Base-by-base conservation (phyloP, 2,113 vertebrate genomes). In the Otolemur garnettii region DNA sequence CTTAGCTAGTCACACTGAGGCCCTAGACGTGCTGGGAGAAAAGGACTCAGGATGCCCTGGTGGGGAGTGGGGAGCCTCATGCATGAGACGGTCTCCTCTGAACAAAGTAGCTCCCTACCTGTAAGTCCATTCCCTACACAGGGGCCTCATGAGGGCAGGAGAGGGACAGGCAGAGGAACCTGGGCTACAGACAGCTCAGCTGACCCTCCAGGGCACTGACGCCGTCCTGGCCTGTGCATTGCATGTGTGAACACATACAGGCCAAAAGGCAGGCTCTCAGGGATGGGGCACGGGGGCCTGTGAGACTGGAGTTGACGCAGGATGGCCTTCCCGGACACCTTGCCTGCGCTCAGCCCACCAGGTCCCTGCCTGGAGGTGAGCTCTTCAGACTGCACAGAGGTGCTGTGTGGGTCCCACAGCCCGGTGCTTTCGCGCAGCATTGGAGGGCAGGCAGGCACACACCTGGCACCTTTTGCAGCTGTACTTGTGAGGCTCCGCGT, bases 381-480 rank as follows among this genome's bases (percentile, higher is more conserved):
- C 33, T 19, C 77, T 79, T 21, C 19, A 1, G n/a, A 12, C 1
- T 7, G 19, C 5, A 12, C 4, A 0, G 11, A 22, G 11, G 53
- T 2, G 0, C 50, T 7, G 9, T 6, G 4, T 1, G 30, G 75
- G 77, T 11, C 77, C 77, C 33, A 1, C 30, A 22, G 77, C 24
- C 55, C 64, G 55, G 91, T 1, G 8, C 6, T 2, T 30, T 2
- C 15, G 7, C 30, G 19, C 30, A 8, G 33, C 18, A 11, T 55
- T 0, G 38, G 21, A 22, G 8, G 1, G 10, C 3, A 4, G 0
- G 50, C 2, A 0, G 18, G 7, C 28, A 0, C 1, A 0, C 98
- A 99, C 99, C 98, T 99, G 99, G 97, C 99, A 99, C 98, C 99
- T 99, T 98, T 99, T 99, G 98, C 99, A 99, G 99, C 99, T 99